phyloP scores from a whole-genome alignment of 1,140 invertebrate species.

The Hycleus cichorii region DNA sequence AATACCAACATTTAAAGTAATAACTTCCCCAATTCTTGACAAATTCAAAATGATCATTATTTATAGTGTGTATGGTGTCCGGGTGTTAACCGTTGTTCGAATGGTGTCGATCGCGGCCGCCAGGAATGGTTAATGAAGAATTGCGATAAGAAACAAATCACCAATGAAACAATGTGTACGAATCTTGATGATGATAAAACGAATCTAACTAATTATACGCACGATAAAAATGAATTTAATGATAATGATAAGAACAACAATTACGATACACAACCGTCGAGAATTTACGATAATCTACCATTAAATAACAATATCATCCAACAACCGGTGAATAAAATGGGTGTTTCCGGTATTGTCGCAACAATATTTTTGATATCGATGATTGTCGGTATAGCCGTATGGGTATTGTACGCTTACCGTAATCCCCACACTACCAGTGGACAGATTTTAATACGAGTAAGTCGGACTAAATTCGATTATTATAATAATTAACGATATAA shows the following conservation, averaged over 20 bases:
- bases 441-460: constrained; percentile 92
- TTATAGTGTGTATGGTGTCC: constrained; percentile 83
- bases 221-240: not conserved
- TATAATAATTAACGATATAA: constrained; percentile 33
- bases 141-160: constrained; percentile 54
- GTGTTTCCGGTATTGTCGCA: constrained; percentile 58
- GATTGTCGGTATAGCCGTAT: constrained; percentile 54
- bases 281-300: not conserved
- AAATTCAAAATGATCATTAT: not conserved
- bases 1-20: constrained; percentile 53
- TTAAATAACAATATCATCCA: not conserved
- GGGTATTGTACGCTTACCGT: constrained; percentile 89
- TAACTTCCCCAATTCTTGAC: constrained; percentile 16
- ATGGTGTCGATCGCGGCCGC: constrained; percentile 77
- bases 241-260: not conserved
- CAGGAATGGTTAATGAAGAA: constrained; percentile 82
- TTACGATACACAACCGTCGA: not conserved
- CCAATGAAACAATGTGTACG: constrained; percentile 41
- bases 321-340: constrained; percentile 36
- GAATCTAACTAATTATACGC: not conserved
- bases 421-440: constrained; percentile 93
- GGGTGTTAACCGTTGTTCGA: constrained; percentile 70
- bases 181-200: constrained; percentile 3
- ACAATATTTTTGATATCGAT: constrained; percentile 56
- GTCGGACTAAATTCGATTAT: constrained; percentile 28